Evolutionary conservation across 2,888 invertebrate species (phyloP), one percentile per base, ranked within the genome.

Genomic region (Margaritifera margaritifera): DNA sequence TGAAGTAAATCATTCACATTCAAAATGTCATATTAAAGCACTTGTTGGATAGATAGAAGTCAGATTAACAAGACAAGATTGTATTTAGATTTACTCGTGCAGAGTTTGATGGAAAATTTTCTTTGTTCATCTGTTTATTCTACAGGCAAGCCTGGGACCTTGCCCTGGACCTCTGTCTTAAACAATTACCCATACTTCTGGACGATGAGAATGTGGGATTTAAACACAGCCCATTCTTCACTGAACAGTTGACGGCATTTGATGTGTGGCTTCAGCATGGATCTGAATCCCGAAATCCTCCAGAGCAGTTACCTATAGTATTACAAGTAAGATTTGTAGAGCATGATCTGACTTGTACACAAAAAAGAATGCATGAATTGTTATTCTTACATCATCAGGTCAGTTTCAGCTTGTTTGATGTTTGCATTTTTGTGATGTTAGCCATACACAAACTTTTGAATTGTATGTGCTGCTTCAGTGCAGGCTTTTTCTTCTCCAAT

Each of bases 181-280:
- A 95, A 69, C 98, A 98, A 90, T 92, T 98, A 84, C 96, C 96
- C 0, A 77, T 77, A 11, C 84, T 90, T 52, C 73, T 89, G 22
- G 85, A 85, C n/a, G 84, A 87, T 58, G 85, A 85, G 11, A 79
- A 79, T 50, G 78, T 85, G 24, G 64, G 79, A 60, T 71, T 90
- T 78, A 79, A 85, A 54, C 95, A 96, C 91, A 93, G 96, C 84
- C 94, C 95, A 42, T 99, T 99, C 92, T 99, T 99, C 90, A 95
- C 98, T 88, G 97, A 99, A 88, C 99, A 99, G 91, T 92, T 99
- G 71, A 97, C 97, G 59, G 99, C 99, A 60, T 99, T 99, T 91
- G 95, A 98, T 91, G 96, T 96, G 59, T 97, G 97, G 97, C 92
- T 98, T 61, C 93, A 94, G 70, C 92, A 95, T 72, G 96, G 94